These are phyloP conservation scores for Lithosia quadra DNA, from an alignment of 2,888 invertebrate species.

Conservation along the genomic window DNA sequence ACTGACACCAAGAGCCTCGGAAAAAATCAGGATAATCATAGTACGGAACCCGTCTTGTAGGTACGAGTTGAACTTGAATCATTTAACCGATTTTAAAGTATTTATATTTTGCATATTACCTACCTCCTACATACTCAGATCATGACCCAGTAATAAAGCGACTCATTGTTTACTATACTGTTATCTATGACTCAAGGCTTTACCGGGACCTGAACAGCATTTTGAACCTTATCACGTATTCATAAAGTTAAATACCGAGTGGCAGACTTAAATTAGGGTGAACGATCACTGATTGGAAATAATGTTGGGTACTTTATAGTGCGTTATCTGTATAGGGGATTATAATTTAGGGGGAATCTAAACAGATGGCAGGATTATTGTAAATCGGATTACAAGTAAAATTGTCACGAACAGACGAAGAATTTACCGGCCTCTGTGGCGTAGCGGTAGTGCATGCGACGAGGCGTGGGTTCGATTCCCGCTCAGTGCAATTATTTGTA, in stretches of 20 bases:
- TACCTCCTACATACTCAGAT: constrained; percentile 25
- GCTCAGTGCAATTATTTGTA: no score
- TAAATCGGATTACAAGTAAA: background rate
- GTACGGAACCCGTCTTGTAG: no score
- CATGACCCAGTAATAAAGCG: constrained; percentile 41
- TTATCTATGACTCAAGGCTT: constrained; percentile 31
- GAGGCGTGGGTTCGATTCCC: no score
- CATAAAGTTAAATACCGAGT: background rate
- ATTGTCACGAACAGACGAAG: background rate
- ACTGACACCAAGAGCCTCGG: no score
- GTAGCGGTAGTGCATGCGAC: no score
- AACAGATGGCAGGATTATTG: background rate
- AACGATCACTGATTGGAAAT: constrained; percentile 9
- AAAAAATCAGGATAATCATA: no score
- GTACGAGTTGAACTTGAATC: no score
- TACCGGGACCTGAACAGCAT: background rate
- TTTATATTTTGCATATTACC: background rate
- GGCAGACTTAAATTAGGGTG: background rate
- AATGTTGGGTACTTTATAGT: background rate
- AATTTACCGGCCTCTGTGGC: no score
- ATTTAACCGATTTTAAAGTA: no score
- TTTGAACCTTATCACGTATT: background rate
- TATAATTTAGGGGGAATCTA: background rate
- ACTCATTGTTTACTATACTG: constrained; percentile 46
- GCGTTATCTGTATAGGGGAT: background rate